phyloP scores from a whole-genome alignment of 2,888 invertebrate species.

The Eumacrocentrus americanus region DNA sequence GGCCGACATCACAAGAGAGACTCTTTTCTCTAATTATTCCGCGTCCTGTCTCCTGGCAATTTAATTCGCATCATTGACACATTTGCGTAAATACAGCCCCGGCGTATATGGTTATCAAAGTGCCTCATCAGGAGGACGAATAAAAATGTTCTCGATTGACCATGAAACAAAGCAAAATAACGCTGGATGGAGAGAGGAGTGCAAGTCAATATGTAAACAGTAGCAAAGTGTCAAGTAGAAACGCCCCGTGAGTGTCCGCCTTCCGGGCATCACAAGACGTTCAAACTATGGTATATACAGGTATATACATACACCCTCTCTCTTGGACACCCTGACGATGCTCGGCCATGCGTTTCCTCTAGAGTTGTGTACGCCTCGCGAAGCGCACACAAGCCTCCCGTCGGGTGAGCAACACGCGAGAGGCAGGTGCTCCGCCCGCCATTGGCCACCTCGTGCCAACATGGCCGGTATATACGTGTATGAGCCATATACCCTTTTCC shows the following conservation, averaged over 20 bases:
- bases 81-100: no score
- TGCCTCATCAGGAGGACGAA: no score
- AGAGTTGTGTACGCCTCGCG: slow-evolving; percentile 37
- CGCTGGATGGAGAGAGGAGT: no score
- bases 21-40: no score
- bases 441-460: slow-evolving; percentile 60
- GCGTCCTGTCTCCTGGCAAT: no score
- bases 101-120: no score
- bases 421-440: slow-evolving; percentile 61
- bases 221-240: slow-evolving; percentile 10
- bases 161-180: no score
- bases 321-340: slow-evolving; percentile 8
- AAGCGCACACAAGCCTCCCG: slow-evolving; percentile 51
- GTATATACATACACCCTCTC: slow-evolving; percentile 10
- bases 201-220: background rate
- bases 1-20: no score
- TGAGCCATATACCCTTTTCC: slow-evolving; percentile 49
- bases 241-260: slow-evolving; percentile 13
- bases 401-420: slow-evolving; percentile 47
- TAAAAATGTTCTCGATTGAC: no score
- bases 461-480: slow-evolving; percentile 49
- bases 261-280: slow-evolving; percentile 5
- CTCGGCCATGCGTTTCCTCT: slow-evolving; percentile 31
- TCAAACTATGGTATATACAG: background rate
- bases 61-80: no score